Conservation (phyloP, 2,113 vertebrate species). For the Fulmarus glacialis region DNA sequence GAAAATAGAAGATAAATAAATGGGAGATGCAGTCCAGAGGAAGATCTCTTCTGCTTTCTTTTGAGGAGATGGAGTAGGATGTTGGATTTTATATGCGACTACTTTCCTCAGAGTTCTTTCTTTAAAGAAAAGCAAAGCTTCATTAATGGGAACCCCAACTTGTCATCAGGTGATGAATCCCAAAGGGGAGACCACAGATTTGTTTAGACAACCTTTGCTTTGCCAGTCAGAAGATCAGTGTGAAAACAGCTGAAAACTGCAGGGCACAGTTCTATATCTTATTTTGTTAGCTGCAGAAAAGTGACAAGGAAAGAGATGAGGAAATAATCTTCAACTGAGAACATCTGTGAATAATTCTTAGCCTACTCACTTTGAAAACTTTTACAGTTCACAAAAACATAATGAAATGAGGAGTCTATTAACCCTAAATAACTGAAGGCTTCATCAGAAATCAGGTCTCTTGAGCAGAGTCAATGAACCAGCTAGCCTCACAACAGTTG, state of each 20-base stretch:
- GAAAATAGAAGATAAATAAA: not conserved
- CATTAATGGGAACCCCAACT: not conserved
- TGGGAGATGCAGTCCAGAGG: not conserved
- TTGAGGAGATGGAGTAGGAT: not conserved
- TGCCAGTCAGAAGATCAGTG: not conserved
- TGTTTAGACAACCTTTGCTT: not conserved
- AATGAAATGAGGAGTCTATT: conserved; percentile 11
- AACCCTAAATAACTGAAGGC: conserved; percentile 16
- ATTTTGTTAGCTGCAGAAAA: not conserved
- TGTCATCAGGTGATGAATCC: not conserved
- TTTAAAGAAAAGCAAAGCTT: not conserved
- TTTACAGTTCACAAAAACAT: not conserved
- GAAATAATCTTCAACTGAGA: not conserved
- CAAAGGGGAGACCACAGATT: not conserved
- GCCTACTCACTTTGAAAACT: not conserved
- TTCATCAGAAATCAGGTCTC: conserved; percentile 16
- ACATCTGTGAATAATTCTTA: not conserved
- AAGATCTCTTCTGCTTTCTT: not conserved
- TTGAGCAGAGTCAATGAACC: conserved; percentile 12
- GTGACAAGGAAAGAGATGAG: not conserved
- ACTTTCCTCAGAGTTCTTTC: not conserved
- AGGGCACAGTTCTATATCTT: not conserved
- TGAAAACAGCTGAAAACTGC: not conserved
- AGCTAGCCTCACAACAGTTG: not conserved
- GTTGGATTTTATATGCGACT: not conserved